A percentile compares a stretch with the other conserved stretches of the same genome.
These are phyloP conservation scores for Cygnus buccinator DNA, from an alignment of 2,113 vertebrate species.

Conservation along the genomic window DNA sequence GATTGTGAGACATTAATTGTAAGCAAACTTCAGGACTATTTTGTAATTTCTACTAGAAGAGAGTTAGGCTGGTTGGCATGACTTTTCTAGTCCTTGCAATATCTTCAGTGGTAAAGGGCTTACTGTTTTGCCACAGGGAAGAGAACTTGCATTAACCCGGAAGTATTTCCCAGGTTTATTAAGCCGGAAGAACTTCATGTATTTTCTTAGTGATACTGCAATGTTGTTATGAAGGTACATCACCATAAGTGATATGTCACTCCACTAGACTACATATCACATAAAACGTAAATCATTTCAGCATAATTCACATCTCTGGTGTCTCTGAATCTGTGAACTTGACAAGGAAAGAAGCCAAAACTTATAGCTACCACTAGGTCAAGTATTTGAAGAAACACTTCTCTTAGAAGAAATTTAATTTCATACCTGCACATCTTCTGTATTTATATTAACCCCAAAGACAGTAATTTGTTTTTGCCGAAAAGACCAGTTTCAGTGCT, in stretches of 20 bases:
- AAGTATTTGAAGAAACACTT: not conserved
- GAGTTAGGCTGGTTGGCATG: not conserved
- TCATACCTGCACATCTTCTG: not conserved
- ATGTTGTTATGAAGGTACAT: not conserved
- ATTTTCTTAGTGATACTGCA: not conserved
- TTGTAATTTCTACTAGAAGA: not conserved
- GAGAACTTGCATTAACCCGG: not conserved
- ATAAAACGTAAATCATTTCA: not conserved
- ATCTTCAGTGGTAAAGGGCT: not conserved
- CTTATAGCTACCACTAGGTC: not conserved
- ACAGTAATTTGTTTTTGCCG: not conserved
- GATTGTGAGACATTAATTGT: not conserved
- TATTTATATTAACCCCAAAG: not conserved
- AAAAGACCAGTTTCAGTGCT: not conserved
- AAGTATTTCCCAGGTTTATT: not conserved
- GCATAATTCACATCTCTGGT: not conserved
- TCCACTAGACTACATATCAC: not conserved
- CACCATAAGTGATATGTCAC: not conserved
- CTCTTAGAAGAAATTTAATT: not conserved
- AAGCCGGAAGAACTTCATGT: too few relatives aligned
- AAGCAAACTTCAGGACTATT: not conserved
- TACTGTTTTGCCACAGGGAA: not conserved
- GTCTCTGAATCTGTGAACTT: not conserved
- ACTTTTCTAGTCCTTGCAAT: not conserved
- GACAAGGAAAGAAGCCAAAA: not conserved